phyloP scores from a whole-genome alignment of 2,113 vertebrate genomes.

The Semnornis frantzii region DNA sequence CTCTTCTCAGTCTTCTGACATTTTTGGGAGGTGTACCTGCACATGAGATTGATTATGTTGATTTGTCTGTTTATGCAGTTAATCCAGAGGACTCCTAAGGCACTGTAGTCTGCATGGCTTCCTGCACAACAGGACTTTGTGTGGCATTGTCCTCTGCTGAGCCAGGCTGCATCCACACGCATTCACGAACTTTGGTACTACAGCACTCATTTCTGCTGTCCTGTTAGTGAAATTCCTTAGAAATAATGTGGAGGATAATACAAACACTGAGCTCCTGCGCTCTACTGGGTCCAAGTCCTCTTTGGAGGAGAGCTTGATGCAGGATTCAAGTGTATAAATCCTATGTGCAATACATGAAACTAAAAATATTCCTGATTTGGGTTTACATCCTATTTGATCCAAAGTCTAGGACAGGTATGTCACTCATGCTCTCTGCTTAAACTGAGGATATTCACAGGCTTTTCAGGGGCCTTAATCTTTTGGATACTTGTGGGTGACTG shows the following conservation, averaged over 20 bases:
- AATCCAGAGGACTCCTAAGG: background rate
- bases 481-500: background rate
- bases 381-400: background rate
- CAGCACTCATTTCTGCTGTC: background rate
- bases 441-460: background rate
- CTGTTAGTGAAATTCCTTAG: background rate
- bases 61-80: background rate
- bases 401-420: background rate
- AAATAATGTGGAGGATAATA: background rate
- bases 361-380: background rate
- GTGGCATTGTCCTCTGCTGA: background rate
- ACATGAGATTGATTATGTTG: background rate
- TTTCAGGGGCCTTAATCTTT: background rate
- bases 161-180: background rate
- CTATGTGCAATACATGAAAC: background rate
- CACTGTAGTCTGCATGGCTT: background rate
- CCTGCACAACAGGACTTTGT: background rate
- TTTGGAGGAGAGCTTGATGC: background rate
- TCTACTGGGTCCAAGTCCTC: background rate
- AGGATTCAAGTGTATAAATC: background rate
- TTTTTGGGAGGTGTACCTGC: background rate
- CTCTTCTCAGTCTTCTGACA: background rate
- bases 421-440: background rate
- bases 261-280: background rate
- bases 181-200: background rate